A percentile compares a stretch with the other conserved stretches of the same genome.
Conservation (phyloP, 2,797 vertebrate genomes). For the Centroberyx gerrardi region DNA sequence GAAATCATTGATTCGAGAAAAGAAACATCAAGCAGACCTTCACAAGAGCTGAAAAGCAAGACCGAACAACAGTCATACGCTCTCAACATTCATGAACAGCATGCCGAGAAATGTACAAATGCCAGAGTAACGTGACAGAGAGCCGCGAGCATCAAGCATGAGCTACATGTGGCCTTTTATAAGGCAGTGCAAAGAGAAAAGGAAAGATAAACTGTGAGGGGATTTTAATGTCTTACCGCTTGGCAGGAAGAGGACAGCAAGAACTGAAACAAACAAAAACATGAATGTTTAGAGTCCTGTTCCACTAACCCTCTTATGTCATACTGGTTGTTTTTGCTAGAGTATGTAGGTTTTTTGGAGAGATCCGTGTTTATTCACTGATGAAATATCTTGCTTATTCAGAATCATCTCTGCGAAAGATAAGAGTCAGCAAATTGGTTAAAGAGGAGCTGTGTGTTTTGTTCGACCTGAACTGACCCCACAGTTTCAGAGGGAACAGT, state of each 20-base stretch:
- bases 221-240: constrained; percentile 74
- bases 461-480: constrained; percentile 34
- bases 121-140: too few relatives aligned
- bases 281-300: constrained; percentile 23
- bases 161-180: not conserved
- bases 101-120: too few relatives aligned
- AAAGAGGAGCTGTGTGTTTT: not conserved
- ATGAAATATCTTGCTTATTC: constrained; percentile 17
- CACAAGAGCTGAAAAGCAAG: too few relatives aligned
- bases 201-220: not conserved
- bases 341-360: not conserved
- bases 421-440: not conserved
- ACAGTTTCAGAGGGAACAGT: constrained; percentile 1
- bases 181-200: not conserved
- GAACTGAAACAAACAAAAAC: constrained; percentile 78
- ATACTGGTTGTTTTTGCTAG: not conserved
- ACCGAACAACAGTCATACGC: too few relatives aligned
- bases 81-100: too few relatives aligned
- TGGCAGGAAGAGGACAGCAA: constrained; percentile 77
- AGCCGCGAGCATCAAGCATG: not conserved
- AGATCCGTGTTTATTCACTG: not conserved
- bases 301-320: not conserved
- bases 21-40: not conserved
- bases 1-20: not conserved
- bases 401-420: not conserved